Conservation (phyloP, 2,797 vertebrate species). For the Aphelocoma californica region DNA sequence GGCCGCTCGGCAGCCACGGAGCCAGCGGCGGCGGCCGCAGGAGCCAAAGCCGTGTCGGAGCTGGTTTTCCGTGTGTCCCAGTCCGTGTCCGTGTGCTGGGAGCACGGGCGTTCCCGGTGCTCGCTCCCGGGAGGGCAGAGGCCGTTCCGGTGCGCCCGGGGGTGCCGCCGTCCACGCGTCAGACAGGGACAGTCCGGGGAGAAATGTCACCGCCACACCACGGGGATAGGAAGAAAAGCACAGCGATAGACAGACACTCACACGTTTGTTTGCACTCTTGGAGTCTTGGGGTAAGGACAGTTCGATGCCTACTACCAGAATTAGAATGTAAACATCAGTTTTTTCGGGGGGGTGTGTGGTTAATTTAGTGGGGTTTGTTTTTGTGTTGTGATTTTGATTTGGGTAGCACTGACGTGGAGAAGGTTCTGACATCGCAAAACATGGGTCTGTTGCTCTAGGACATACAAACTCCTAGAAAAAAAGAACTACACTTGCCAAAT, state of each 20-base stretch:
- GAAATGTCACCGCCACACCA: background rate
- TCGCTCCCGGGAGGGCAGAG: background rate
- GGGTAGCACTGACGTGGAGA: background rate
- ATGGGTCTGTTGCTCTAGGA: background rate
- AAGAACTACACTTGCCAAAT: background rate
- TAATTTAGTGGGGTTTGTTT: background rate
- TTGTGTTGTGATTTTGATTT: background rate
- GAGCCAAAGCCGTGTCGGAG: background rate
- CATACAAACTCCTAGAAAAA: background rate
- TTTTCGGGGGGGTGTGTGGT: background rate
- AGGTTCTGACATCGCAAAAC: background rate
- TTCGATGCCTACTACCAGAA: background rate
- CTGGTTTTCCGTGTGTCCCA: background rate
- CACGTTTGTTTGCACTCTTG: conserved; percentile 15
- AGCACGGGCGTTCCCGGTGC: background rate
- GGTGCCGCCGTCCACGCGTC: background rate
- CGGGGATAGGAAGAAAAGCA: conserved; percentile 39
- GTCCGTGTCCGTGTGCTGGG: background rate
- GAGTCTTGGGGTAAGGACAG: background rate
- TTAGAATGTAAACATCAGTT: conserved; percentile 17
- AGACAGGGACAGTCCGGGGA: background rate
- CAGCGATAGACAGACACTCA: background rate
- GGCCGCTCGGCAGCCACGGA: background rate
- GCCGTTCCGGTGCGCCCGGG: no score
- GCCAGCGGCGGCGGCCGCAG: background rate